Evolutionary conservation across 2,888 invertebrate species (phyloP), one percentile per base, ranked within the genome.

Genomic region (Coleophora deauratella): DNA sequence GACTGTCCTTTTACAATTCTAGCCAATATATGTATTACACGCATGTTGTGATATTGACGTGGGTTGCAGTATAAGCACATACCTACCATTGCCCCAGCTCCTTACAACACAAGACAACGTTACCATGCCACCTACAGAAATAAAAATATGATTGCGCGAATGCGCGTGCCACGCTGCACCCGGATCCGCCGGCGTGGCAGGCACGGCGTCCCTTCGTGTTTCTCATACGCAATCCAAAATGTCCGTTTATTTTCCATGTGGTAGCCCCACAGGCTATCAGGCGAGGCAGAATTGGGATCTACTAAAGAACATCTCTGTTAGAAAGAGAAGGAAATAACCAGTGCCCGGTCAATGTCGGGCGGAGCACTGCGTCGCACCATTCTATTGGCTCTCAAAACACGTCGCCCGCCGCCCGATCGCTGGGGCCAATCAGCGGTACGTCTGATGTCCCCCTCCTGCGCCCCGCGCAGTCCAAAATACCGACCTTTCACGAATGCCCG

Each of bases 401-500:
- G 62, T 66, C 54, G 70, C 71, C 71, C 76, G 76, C 77, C 81
- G 77, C 80, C 78, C 54, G 74, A 59, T 55, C 52, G 46, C 43
- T 40, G 42, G 66, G 48, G 46, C 80, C 80, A 79, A 79, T 80
- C 63, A 45, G 44, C 42, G 37, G 43, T 53, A 55, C 57, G 54
- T 59, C 57, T 51, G 52, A 49, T 46, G 45, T 52, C 44, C 63
- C 61, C 75, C 66, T 67, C 82, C 73, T 81, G 72, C 76, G 44
- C 72, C 70, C 76, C 78, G 67, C 74, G 44, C 50, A 57, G 63
- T 69, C 68, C 69, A 67, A 73, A 75, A 75, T 70, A 64, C 74
- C 84, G 84, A 81, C 81, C 74, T 78, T 77, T 76, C 79, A 82
- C 84, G 84, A 84, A 74, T 76, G 73, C 76, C 71, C 71, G 64